Conservation (phyloP, 2,888 invertebrate species). For the Tipula lateralis region DNA sequence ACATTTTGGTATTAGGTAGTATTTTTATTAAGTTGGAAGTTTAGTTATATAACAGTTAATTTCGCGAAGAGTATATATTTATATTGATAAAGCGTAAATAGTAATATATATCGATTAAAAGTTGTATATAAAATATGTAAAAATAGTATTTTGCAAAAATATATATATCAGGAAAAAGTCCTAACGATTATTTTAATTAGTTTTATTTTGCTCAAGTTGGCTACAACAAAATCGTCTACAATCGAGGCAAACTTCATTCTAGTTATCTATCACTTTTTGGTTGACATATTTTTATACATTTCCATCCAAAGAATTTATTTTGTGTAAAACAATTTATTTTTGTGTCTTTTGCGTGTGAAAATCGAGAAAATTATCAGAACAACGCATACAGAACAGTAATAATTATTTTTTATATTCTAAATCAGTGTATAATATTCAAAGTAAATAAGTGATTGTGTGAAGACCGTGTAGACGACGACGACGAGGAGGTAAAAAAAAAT, state of each 20-base stretch:
- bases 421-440: background rate
- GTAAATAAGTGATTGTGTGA: background rate
- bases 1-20: no score
- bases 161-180: no score
- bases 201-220: background rate
- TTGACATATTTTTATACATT: constrained; percentile 4
- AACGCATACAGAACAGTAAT: background rate
- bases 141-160: no score
- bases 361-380: background rate
- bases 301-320: background rate
- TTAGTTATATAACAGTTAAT: no score
- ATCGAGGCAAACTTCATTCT: background rate
- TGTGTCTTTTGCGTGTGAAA: background rate
- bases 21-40: no score
- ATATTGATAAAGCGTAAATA: no score
- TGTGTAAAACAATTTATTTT: background rate
- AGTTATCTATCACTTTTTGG: background rate
- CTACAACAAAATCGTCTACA: background rate
- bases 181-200: background rate
- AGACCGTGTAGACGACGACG: background rate
- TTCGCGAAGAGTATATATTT: no score
- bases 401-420: background rate
- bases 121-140: no score
- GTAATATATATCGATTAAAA: no score
- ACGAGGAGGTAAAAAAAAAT: background rate